A percentile compares a stretch with the other conserved stretches of the same genome.
phyloP scores from a whole-genome alignment of 2,113 vertebrate species.

The Vidua macroura region DNA sequence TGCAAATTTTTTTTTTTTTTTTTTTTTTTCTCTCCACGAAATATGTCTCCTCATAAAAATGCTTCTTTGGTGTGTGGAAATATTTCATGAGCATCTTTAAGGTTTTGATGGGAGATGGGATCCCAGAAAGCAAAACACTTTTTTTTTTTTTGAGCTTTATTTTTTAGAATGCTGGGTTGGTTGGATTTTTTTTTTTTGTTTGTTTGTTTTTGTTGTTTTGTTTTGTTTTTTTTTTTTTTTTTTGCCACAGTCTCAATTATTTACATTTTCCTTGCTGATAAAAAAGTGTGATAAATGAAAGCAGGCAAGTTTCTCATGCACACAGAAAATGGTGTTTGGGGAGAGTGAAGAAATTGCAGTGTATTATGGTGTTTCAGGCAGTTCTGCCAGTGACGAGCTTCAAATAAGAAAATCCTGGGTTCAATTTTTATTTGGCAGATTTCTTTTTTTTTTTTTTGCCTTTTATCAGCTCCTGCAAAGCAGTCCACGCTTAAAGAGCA shows the following conservation, averaged over 20 bases:
- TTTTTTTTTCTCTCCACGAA: not conserved
- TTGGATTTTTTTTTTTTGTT: no score
- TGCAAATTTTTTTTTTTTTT: slow-evolving; percentile 2
- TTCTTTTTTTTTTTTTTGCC: not conserved
- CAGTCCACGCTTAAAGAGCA: not conserved
- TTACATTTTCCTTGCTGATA: not conserved
- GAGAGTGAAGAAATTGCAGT: not conserved
- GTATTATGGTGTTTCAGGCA: not conserved
- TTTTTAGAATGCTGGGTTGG: not conserved
- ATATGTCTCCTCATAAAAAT: slow-evolving; percentile 29
- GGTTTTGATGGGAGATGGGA: slow-evolving; percentile 5
- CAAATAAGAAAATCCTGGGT: not conserved
- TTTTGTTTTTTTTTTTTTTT: not conserved
- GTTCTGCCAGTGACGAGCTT: not conserved
- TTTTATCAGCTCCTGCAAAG: slow-evolving; percentile 8
- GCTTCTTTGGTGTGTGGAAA: not conserved
- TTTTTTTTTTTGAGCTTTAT: not conserved
- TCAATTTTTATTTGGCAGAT: slow-evolving; percentile 1
- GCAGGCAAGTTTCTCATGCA: not conserved
- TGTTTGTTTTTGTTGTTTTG: no score
- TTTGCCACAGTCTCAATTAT: not conserved
- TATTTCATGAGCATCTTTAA: slow-evolving; percentile 41
- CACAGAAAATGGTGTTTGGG: not conserved
- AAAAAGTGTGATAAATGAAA: not conserved
- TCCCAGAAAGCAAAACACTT: not conserved